Percentiles rank a stretch among this genome's conserved stretches.
These are phyloP conservation scores for Cantharis nigra DNA, from an alignment of 2,888 invertebrate species.

Conservation along the genomic window DNA sequence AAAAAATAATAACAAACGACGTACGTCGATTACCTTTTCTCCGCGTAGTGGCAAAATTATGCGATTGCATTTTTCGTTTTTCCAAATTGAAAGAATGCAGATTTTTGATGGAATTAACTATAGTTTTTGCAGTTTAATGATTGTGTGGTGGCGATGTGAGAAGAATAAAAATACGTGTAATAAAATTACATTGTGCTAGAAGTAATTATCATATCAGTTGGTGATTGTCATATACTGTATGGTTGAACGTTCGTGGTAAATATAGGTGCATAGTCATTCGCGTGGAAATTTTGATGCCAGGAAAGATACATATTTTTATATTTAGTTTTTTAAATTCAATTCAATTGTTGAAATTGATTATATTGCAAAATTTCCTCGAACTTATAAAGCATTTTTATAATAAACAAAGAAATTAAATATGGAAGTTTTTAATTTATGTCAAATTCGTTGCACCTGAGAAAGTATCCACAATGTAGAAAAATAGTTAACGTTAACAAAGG, in stretches of 20 bases:
- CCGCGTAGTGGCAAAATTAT: neutral
- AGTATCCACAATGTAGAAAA: neutral
- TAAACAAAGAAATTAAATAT: neutral
- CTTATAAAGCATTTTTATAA: neutral
- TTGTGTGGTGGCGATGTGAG: constrained; percentile 6
- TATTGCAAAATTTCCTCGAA: neutral
- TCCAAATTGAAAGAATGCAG: neutral
- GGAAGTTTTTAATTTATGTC: neutral
- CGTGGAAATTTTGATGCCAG: constrained; percentile 32
- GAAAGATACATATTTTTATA: constrained; percentile 29
- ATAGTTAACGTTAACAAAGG: neutral
- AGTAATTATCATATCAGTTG: constrained; percentile 31
- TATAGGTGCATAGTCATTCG: constrained; percentile 27
- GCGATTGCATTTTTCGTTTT: neutral
- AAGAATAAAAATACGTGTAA: constrained; percentile 24
- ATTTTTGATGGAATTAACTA: neutral
- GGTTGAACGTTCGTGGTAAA: constrained; percentile 29
- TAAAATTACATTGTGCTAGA: constrained; percentile 23
- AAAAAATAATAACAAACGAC: neutral
- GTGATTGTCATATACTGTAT: constrained; percentile 26
- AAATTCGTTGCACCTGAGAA: neutral
- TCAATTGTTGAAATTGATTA: constrained; percentile 12
- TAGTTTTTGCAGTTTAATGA: neutral
- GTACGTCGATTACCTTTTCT: neutral
- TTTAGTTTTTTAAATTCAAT: constrained; percentile 17